phyloP scores from a whole-genome alignment of 2,888 invertebrate species.

The Chrysolina haemoptera region DNA sequence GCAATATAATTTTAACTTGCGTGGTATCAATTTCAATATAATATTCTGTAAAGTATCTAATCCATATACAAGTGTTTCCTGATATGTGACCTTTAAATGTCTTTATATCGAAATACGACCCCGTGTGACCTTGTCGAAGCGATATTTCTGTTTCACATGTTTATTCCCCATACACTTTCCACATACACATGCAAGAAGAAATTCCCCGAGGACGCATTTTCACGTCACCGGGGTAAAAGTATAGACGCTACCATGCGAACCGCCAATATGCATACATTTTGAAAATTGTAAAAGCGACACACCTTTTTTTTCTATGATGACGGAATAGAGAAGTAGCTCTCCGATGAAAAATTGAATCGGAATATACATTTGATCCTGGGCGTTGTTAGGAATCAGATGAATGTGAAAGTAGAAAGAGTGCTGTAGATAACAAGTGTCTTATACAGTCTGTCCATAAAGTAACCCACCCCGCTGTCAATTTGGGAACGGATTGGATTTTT shows the following conservation, averaged over 20 bases:
- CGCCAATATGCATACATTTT: conserved; percentile 37
- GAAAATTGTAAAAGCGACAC: conserved; percentile 4
- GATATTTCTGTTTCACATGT: conserved; percentile 38
- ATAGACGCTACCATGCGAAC: conserved; percentile 46
- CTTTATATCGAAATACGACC: conserved; percentile 18
- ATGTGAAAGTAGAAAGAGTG: too few relatives aligned
- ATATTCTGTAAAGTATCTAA: not conserved
- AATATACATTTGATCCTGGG: not conserved
- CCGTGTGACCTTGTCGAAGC: conserved; percentile 11
- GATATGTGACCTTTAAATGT: conserved; percentile 8
- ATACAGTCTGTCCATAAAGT: too few relatives aligned
- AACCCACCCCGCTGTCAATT: too few relatives aligned
- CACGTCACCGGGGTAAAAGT: conserved; percentile 40
- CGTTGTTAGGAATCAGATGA: not conserved
- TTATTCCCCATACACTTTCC: conserved; percentile 45
- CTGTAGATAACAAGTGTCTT: too few relatives aligned
- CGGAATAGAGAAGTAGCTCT: conserved; percentile 11
- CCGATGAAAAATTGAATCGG: not conserved
- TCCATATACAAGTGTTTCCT: not conserved
- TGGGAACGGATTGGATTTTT: too few relatives aligned
- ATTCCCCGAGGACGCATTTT: conserved; percentile 47
- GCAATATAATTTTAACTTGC: too few relatives aligned
- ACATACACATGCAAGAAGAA: conserved; percentile 29
- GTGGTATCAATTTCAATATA: not conserved
- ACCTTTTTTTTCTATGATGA: conserved; percentile 10